Conservation (phyloP, 2,797 vertebrate species). For the Lutjanus argentimaculatus region DNA sequence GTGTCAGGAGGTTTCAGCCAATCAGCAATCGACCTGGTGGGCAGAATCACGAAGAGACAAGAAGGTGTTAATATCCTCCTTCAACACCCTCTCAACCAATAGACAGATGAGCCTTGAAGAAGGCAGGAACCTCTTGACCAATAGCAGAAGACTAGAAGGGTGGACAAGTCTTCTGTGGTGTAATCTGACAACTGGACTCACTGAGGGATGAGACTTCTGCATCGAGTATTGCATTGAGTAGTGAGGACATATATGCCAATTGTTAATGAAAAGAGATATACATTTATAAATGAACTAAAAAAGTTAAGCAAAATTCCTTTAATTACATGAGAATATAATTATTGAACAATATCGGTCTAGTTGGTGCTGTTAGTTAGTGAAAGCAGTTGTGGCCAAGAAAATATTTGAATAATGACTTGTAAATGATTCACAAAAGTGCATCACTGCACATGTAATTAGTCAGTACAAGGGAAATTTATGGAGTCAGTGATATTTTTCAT, state of each 20-base stretch:
- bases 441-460: background rate
- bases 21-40: constrained; percentile 94
- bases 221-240: background rate
- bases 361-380: too few species aligned
- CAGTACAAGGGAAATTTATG: background rate
- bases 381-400: background rate
- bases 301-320: background rate
- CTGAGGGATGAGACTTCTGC: background rate
- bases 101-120: constrained; percentile 31
- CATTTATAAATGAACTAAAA: background rate
- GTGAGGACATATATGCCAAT: too few species aligned
- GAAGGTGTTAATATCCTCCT: constrained; percentile 72
- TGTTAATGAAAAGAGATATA: too few species aligned
- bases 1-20: constrained; percentile 98
- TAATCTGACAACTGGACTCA: constrained; percentile 21
- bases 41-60: constrained; percentile 63
- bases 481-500: background rate
- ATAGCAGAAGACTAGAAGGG: constrained; percentile 29
- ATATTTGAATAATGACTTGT: too few species aligned
- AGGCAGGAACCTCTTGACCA: constrained; percentile 67
- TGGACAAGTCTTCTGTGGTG: constrained; percentile 17
- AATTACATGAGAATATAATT: background rate
- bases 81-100: constrained; percentile 51
- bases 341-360: background rate
- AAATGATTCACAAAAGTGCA: background rate